These are phyloP conservation scores for Calephelis virginiensis DNA, from an alignment of 1,140 invertebrate genomes.

Conservation along the genomic window DNA sequence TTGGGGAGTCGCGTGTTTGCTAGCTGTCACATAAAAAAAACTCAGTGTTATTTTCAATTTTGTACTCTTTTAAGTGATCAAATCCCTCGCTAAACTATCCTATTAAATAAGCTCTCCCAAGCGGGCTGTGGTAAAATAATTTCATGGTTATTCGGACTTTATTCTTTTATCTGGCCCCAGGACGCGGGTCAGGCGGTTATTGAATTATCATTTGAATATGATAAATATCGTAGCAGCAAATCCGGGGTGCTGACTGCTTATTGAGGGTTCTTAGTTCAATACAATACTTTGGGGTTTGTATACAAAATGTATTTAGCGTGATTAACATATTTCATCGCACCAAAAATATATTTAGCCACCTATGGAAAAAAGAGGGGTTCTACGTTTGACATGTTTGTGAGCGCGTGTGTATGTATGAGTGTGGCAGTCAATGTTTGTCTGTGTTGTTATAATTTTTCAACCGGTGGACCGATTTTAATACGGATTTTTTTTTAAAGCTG, in stretches of 20 bases:
- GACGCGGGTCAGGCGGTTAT: slow-evolving; percentile 57
- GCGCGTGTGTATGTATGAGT: too few relatives aligned
- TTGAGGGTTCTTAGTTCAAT: slow-evolving; percentile 59
- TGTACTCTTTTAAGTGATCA: too few relatives aligned
- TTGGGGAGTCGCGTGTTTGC: too few relatives aligned
- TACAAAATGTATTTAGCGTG: neutral
- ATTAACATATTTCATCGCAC: neutral
- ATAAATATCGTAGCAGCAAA: slow-evolving; percentile 58
- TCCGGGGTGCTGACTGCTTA: slow-evolving; percentile 58
- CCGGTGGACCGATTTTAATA: too few relatives aligned
- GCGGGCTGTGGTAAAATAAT: slow-evolving; percentile 56
- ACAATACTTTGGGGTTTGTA: slow-evolving; percentile 48
- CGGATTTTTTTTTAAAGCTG: too few relatives aligned
- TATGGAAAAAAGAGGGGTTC: too few relatives aligned
- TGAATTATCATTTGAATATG: slow-evolving; percentile 75
- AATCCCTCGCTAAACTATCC: slow-evolving; percentile 4
- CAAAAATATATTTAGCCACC: too few relatives aligned
- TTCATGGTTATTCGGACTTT: slow-evolving; percentile 68
- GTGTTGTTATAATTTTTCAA: too few relatives aligned
- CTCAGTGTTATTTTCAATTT: too few relatives aligned
- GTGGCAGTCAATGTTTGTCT: too few relatives aligned
- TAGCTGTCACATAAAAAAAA: too few relatives aligned
- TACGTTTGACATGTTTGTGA: too few relatives aligned
- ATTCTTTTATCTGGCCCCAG: slow-evolving; percentile 65
- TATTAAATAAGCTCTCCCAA: slow-evolving; percentile 54